Conservation (phyloP, 2,888 invertebrate species). For the Deilephila porcellus region DNA sequence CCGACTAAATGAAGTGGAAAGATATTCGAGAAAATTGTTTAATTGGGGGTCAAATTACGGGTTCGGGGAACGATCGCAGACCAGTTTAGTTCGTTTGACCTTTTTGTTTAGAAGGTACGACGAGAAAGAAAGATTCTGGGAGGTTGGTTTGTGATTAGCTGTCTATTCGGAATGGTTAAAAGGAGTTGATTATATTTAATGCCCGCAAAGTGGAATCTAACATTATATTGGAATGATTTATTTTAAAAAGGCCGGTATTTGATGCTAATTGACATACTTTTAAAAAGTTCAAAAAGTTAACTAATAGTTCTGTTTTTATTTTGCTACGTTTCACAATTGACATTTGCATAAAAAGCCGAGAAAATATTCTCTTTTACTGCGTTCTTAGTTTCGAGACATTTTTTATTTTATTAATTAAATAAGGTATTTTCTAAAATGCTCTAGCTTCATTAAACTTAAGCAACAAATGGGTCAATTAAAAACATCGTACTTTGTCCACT, state of each 20-base stretch:
- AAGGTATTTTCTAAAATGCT: too few species aligned
- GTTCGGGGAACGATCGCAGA: constrained; percentile 63
- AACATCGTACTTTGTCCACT: not conserved
- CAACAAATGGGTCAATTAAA: too few species aligned
- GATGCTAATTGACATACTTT: too few species aligned
- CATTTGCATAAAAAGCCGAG: too few species aligned
- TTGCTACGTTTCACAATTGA: too few species aligned
- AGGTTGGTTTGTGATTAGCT: constrained; percentile 16
- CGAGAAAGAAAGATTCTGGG: constrained; percentile 18
- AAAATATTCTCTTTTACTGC: too few species aligned
- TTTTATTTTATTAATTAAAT: too few species aligned
- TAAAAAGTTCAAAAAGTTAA: too few species aligned
- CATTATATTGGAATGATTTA: not conserved
- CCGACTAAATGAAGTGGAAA: constrained; percentile 71
- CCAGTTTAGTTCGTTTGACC: constrained; percentile 59
- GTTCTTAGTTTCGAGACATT: too few species aligned
- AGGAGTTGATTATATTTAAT: not conserved
- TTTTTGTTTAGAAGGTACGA: constrained; percentile 50
- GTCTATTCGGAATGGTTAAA: constrained; percentile 11
- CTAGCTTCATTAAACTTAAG: too few species aligned
- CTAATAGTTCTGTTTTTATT: too few species aligned
- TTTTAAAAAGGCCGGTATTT: not conserved
- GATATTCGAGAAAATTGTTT: constrained; percentile 83
- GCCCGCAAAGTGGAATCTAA: not conserved
- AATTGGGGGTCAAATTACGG: constrained; percentile 80